Evolutionary conservation across 1,140 invertebrate species (phyloP), one percentile per base, ranked within the genome.

Genomic region (Heliconius eleuchia): DNA sequence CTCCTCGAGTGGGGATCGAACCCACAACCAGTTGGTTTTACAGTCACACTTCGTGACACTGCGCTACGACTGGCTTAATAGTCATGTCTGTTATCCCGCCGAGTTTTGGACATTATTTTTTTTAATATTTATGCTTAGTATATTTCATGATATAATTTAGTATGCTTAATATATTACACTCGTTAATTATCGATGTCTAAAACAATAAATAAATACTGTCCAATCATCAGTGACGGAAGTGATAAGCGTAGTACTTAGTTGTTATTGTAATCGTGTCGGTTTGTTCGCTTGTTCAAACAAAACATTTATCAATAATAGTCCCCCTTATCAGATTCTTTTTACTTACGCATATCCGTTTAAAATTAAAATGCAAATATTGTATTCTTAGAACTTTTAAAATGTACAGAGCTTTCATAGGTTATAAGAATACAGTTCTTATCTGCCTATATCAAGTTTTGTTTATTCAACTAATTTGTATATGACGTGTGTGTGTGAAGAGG

Each of bases 171-270:
- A 30, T 13, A 66, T 66, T 66, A 30, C 11, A 11, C 1, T 66
- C 9, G 6, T 30, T 66, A 66, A 66, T 6, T 27, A 30, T 66
- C 27, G 11, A 30, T 66, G 9, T 66, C 23, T 27, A 30, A 66
- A 66, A 66, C 60, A 66, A 66, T 66, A 66, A 76, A 76, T 76
- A 76, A 30, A 76, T 76, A 71, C 27, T 50, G 23, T 50, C 57
- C 34, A 55, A 71, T 76, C 9, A 30, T 66, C 60, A 30, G 37
- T 70, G 30, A 55, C 74, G 74, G 74, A 76, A 76, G 46, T 18
- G 74, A 76, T 71, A 76, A 76, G 23, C 39, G 30, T 42, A 46
- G 57, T 70, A 23, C 23, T 23, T 23, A 71, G 66, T 76, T 34
- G 66, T 76, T 34, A 70, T 50, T 70, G 34, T 71, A 66, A 42